Base-by-base conservation (phyloP, 2,888 invertebrate species). In the Rhamphomyia laevipes region DNA sequence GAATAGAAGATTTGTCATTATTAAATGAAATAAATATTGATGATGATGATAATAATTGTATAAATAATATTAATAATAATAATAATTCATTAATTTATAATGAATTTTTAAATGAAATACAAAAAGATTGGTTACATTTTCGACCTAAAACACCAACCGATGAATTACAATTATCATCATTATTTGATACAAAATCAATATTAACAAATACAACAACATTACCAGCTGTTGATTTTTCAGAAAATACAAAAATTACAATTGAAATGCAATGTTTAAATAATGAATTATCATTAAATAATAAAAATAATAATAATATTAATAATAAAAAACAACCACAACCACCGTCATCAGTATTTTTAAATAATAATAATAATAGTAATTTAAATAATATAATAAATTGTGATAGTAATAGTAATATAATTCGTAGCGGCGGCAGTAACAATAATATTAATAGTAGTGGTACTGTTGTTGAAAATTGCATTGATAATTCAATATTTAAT, bases 91-190 rank as follows among this genome's bases (percentile, higher is more conserved):
- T 15, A 35, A 56, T 66, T 35, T 64, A 66, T 58, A 63, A 63
- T 49, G 68, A 70, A 49, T 51, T 70, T 51, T 54, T 70, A 41
- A 63, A 64, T 17, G 69, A 69, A 53, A 68, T 70, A 33, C 58
- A 61, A 1, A 61, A 65, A 4, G 66, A 70, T 55, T 71, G 71
- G 70, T 53, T 70, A 48, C 70, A 71, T 58, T 71, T 71, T 55
- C 64, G 68, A 7, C 70, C 70, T 15, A 68, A 66, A 56, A 69
- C 69, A 17, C 71, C 71, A 31, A 45, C 50, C 30, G 43, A 45
- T 11, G 44, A 44, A 40, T 27, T 27, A 27, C n/a, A 13, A 35
- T n/a, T n/a, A 16, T 59, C 65, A 38, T 61, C 63, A 33, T 33
- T 38, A 33, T 40, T 45, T 17, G 49, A 49, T 12, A 47, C 42